A percentile compares a stretch with the other conserved stretches of the same genome.
These are phyloP conservation scores for Anthopleura xanthogrammica DNA, from an alignment of 92 coral and sea anemone genomes.

Conservation along the genomic window DNA sequence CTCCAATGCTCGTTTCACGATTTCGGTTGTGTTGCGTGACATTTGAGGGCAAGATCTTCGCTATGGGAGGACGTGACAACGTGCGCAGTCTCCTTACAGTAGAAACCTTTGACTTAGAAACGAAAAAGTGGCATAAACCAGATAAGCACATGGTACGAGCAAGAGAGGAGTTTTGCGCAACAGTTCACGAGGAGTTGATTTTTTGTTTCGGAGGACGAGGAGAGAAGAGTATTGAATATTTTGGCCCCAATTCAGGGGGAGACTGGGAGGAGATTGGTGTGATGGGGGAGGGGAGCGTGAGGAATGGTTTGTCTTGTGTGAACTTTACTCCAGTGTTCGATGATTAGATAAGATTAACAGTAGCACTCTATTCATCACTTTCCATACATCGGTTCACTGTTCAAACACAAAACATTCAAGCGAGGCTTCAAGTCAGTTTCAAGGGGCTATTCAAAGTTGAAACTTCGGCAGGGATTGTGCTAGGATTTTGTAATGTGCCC, in stretches of 20 bases:
- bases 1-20: conserved; percentile 24
- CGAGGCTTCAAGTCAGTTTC: too few species aligned
- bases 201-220: conserved; percentile 27
- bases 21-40: conserved; percentile 28
- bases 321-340: conserved; percentile 18
- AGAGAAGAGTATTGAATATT: conserved; percentile 17
- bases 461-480: too few species aligned
- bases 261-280: conserved; percentile 31
- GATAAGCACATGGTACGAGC: conserved; percentile 13
- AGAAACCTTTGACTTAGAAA: conserved; percentile 15
- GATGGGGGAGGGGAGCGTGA: conserved; percentile 9
- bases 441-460: too few species aligned
- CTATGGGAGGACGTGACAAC: conserved; percentile 43
- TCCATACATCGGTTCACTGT: too few species aligned
- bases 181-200: conserved; percentile 6
- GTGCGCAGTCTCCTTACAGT: conserved; percentile 20
- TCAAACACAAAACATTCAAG: too few species aligned
- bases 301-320: conserved; percentile 22
- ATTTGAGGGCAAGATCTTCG: conserved; percentile 30
- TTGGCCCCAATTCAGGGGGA: conserved; percentile 19
- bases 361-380: too few species aligned
- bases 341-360: background rate
- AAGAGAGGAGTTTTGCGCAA: conserved; percentile 22
- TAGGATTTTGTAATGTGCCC: too few species aligned
- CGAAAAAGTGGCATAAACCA: conserved; percentile 4